Evolutionary conservation across 2,888 invertebrate species (phyloP), one percentile per base, ranked within the genome.

Genomic region (Lithosia quadra): DNA sequence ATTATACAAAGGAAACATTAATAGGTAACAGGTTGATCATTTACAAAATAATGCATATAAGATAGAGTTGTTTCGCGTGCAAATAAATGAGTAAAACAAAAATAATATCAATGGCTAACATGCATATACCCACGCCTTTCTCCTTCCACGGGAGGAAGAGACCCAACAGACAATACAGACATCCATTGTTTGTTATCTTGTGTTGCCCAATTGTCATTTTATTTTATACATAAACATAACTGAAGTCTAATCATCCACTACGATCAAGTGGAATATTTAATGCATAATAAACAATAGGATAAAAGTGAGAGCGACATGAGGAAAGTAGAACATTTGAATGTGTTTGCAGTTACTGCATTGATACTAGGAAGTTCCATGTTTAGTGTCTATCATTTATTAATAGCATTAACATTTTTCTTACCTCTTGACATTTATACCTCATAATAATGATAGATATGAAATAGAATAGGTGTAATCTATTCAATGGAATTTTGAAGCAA

Each of bases 271-370:
- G 13, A 55, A 59, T 64, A 21, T 63, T 34, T 53, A 15, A 49
- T 43, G 34, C 59, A 49, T 60, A 33, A 68, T 56, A 55, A 49
- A 62, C 49, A 74, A 68, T 70, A 57, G 63, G 53, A 70, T 71
- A 64, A 60, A 70, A 70, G 55, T 56, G 33, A 67, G 36, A 74
- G 78, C 68, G 71, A 66, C 74, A 69, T 68, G 64, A 63, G 70
- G 78, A 81, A 80, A 82, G 76, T 72, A 63, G 70, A 63, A 61
- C 71, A 80, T 73, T 79, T 72, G 68, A 67, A 74, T 63, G 67
- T 60, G 56, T 71, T 60, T 65, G 43, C 43, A 65, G 65, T 62
- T 65, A 63, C 21, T 55, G 63, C n/a, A 68, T 63, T 59, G 5
- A 18, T 24, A 59, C 7, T 11, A 53, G 24, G 22, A 56, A 21